Percentiles rank a stretch among this genome's conserved stretches.
Conservation (phyloP, 2,113 vertebrate species). For the Gnathonemus longibarbis region DNA sequence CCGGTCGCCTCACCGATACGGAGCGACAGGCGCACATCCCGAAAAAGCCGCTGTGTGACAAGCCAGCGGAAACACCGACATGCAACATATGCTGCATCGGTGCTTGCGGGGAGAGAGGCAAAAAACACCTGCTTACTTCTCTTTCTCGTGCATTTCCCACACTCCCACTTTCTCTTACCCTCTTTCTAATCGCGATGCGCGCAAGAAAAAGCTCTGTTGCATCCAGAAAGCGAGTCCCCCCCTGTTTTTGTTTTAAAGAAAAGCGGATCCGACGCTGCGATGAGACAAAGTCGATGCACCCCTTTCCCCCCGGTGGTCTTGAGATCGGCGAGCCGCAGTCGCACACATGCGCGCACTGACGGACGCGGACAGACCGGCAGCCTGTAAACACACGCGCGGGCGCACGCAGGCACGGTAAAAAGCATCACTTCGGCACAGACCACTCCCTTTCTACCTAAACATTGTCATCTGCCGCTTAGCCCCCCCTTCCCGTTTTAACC, state of each 20-base stretch:
- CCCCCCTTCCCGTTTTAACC: not conserved
- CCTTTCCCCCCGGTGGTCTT: not conserved
- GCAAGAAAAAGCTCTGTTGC: not conserved
- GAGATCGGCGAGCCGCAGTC: not conserved
- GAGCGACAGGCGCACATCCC: not conserved
- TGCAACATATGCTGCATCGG: constrained; percentile 10
- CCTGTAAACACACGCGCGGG: not conserved
- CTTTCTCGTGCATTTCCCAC: not conserved
- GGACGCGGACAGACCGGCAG: not conserved
- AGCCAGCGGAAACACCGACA: not conserved
- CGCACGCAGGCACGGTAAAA: not conserved
- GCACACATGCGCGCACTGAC: constrained; percentile 14
- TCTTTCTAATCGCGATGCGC: not conserved
- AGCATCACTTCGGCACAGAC: not conserved
- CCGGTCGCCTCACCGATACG: not conserved
- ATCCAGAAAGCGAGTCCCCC: not conserved
- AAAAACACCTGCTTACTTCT: constrained; percentile 5
- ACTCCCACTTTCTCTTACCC: not conserved
- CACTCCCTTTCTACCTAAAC: not conserved
- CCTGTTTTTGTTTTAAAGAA: not conserved
- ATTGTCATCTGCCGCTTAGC: not conserved
- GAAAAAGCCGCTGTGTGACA: not conserved
- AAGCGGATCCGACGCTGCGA: not conserved
- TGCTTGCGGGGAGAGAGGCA: not conserved
- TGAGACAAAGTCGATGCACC: not conserved